Base-by-base conservation (phyloP, 2,113 vertebrate genomes). In the Solea solea region DNA sequence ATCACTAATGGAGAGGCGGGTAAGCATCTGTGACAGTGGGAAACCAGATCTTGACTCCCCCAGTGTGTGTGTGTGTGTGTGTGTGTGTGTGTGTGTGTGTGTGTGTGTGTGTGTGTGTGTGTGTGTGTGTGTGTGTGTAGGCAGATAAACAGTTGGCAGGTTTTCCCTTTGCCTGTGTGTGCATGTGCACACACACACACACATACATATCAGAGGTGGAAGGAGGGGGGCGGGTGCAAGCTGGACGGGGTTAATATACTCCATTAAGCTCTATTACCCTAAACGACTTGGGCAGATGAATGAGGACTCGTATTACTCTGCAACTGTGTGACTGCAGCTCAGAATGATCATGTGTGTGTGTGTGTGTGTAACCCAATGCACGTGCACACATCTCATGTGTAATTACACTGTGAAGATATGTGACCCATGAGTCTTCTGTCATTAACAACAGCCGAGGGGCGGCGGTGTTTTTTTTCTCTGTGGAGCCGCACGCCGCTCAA, bases 1-100 rank as follows among this genome's bases (percentile, higher is more conserved):
- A 94, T 95, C 97, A 95, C 96, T 97, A 96, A 98, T 98, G 95
- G 89, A 90, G 89, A 90, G 88, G 83, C 76, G 95, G 87, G 84
- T 88, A 90, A 90, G 91, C 90, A 90, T 91, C 90, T 91, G 88
- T 91, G 90, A 90, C 88, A 86, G 90, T 81, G 85, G 86, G 90
- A 88, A 91, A 92, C 88, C 79, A 85, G 87, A 92, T 88, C 89
- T 76, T 76, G 53, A 45, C 84, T 71, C 69, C 62, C 82, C 54
- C 56, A 44, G 34, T 65, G 71, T 74, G 83, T 68, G 83, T 80
- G 78, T 76, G 65, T 70, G 15, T 55, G 51, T 53, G 44, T n/a
- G n/a, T n/a, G n/a, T n/a, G n/a, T n/a, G n/a, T n/a, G n/a, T 65
- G 71, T 74, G 83, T 68, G 83, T 80, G 78, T 76, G 65, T 70